These are phyloP conservation scores for Ophion costatus DNA, from an alignment of 2,888 invertebrate genomes.

Conservation along the genomic window DNA sequence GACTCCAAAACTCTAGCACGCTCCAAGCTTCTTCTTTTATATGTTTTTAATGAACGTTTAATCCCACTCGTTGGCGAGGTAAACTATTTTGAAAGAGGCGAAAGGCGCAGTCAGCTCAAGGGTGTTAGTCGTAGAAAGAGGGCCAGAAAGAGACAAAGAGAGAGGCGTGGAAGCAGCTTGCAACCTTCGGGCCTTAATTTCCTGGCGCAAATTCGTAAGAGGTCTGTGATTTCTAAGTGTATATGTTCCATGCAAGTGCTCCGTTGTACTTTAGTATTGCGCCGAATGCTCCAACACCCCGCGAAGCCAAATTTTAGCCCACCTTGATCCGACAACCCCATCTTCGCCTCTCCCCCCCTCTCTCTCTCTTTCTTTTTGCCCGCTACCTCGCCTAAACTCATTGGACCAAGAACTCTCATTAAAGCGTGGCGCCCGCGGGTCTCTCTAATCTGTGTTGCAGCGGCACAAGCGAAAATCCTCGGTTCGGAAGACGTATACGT, in stretches of 20 bases:
- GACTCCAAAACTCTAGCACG: constrained; percentile 50
- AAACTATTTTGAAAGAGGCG: constrained; percentile 57
- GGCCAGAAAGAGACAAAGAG: constrained; percentile 1
- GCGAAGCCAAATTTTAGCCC: constrained; percentile 16
- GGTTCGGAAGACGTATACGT: constrained; percentile 95
- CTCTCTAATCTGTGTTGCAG: constrained; percentile 85
- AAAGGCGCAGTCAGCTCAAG: constrained; percentile 6
- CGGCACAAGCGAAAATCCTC: constrained; percentile 93
- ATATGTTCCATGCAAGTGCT: constrained; percentile 13
- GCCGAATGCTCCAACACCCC: constrained; percentile 10
- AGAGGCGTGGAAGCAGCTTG: not conserved
- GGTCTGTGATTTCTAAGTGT: constrained; percentile 38
- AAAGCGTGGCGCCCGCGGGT: constrained; percentile 59
- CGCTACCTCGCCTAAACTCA: constrained; percentile 57
- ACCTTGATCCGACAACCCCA: constrained; percentile 12
- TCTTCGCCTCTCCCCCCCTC: not conserved
- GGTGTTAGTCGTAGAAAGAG: constrained; percentile 2
- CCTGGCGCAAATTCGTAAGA: constrained; percentile 43
- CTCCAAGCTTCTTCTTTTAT: constrained; percentile 60
- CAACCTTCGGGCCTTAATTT: constrained; percentile 45
- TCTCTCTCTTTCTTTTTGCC: constrained; percentile 34
- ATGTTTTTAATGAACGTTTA: constrained; percentile 63
- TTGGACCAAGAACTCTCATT: constrained; percentile 65
- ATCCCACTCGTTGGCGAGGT: constrained; percentile 50
- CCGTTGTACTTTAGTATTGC: constrained; percentile 41